phyloP scores from a whole-genome alignment of 37 sponge, comb jelly and placozoan genomes.

The Halisarca cf. caerulea region DNA sequence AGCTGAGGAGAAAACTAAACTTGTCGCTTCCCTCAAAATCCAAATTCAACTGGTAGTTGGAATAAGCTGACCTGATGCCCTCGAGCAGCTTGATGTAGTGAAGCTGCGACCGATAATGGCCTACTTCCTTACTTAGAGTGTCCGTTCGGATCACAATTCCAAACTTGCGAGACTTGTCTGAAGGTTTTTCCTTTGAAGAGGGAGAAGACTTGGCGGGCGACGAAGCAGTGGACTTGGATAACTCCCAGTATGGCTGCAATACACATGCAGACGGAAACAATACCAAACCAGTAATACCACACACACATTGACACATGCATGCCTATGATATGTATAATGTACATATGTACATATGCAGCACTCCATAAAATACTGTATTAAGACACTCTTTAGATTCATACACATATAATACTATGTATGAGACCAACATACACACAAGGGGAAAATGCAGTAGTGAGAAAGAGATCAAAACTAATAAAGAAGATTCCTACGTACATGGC shows the following conservation, averaged over 20 bases:
- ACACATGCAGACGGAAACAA: too few species aligned
- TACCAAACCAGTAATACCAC: too few species aligned
- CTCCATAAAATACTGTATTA: too few species aligned
- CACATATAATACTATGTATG: too few species aligned
- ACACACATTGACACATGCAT: too few species aligned
- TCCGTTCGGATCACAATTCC: not conserved
- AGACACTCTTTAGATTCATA: too few species aligned
- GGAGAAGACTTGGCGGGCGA: not conserved
- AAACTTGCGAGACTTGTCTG: not conserved
- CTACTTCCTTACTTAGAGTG: constrained; percentile 28
- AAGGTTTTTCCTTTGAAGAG: not conserved
- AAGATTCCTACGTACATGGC: too few species aligned
- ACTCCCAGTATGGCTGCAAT: constrained; percentile 6
- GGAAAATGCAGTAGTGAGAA: too few species aligned
- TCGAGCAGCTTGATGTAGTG: constrained; percentile 60
- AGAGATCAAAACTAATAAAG: too few species aligned
- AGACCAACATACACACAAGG: too few species aligned
- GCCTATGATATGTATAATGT: too few species aligned
- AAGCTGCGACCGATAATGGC: constrained; percentile 33
- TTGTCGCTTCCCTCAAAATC: constrained; percentile 48
- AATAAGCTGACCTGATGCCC: constrained; percentile 64
- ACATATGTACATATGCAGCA: too few species aligned
- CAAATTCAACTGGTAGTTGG: constrained; percentile 55
- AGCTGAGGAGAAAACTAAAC: constrained; percentile 56
- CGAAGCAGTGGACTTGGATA: not conserved